These are phyloP conservation scores for Phyllostomus discolor DNA, from an alignment of 2,113 vertebrate species.

Conservation along the genomic window DNA sequence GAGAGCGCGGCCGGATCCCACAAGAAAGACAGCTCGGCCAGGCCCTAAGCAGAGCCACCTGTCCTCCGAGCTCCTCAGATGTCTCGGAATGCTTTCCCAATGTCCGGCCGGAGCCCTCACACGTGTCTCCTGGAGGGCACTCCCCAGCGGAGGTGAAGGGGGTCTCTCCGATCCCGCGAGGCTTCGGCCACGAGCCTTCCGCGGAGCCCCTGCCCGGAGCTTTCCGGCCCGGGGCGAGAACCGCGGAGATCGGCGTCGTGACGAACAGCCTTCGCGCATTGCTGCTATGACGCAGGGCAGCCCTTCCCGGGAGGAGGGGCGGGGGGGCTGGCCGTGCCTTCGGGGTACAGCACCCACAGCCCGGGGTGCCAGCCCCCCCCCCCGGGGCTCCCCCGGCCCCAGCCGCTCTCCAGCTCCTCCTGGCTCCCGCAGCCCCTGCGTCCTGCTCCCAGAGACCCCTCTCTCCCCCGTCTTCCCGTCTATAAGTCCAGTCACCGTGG, in stretches of 20 bases:
- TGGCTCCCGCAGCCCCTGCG: no score
- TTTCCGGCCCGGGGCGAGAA: no score
- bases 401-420: rapidly evolving
- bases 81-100: constrained; percentile 12
- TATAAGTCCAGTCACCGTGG: rapidly evolving
- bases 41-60: constrained; percentile 68
- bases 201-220: rapidly evolving
- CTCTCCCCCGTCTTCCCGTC: rapidly evolving
- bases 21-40: constrained; percentile 34
- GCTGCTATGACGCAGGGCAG: no score
- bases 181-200: background rate
- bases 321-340: rapidly evolving
- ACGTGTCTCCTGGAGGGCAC: background rate
- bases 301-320: background rate
- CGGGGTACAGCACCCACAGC: rapidly evolving
- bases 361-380: rapidly evolving
- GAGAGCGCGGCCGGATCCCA: constrained; percentile 31
- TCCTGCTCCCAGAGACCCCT: background rate
- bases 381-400: no score
- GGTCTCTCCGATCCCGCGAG: rapidly evolving
- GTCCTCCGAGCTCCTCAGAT: constrained; percentile 18
- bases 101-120: background rate
- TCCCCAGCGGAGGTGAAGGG: background rate
- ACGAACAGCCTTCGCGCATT: no score
- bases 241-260: no score